phyloP scores from a whole-genome alignment of 2,113 vertebrate genomes.

The Scolopax mira region DNA sequence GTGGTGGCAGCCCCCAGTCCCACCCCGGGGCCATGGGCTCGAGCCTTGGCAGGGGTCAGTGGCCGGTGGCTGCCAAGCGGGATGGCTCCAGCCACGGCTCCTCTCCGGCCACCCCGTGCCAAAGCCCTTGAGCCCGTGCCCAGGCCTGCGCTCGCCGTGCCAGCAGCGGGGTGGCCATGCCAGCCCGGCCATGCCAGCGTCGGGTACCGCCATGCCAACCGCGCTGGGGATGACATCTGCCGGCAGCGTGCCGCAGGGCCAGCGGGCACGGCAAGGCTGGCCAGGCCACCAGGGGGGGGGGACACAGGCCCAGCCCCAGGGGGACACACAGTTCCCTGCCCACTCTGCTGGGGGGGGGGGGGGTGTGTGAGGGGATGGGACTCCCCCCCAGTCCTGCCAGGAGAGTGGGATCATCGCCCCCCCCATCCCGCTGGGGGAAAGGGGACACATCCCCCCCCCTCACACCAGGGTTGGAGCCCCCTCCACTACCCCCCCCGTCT shows the following conservation, averaged over 20 bases:
- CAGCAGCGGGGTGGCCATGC: background rate
- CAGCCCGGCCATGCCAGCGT: background rate
- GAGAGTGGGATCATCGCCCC: too few species aligned
- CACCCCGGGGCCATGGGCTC: fast-evolving
- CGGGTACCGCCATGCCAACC: background rate
- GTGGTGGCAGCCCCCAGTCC: background rate
- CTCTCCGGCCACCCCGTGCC: constrained; percentile 10
- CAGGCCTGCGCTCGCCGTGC: background rate
- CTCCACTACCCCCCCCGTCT: fast-evolving
- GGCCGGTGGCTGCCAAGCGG: constrained; percentile 31
- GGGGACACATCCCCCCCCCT: background rate
- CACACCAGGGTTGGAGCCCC: fast-evolving
- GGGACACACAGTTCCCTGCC: background rate
- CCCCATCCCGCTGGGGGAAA: background rate
- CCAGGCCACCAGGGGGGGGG: background rate
- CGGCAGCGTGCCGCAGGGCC: background rate
- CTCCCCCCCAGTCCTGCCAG: too few species aligned
- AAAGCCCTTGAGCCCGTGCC: constrained; percentile 64
- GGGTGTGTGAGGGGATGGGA: background rate
- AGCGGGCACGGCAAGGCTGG: background rate
- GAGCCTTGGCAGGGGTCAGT: background rate
- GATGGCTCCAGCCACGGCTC: background rate
- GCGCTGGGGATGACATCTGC: constrained; percentile 54
- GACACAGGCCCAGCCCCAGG: too few species aligned
- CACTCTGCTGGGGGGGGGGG: background rate